phyloP scores from a whole-genome alignment of 2,888 invertebrate species.

The Crossocerus cetratus region DNA sequence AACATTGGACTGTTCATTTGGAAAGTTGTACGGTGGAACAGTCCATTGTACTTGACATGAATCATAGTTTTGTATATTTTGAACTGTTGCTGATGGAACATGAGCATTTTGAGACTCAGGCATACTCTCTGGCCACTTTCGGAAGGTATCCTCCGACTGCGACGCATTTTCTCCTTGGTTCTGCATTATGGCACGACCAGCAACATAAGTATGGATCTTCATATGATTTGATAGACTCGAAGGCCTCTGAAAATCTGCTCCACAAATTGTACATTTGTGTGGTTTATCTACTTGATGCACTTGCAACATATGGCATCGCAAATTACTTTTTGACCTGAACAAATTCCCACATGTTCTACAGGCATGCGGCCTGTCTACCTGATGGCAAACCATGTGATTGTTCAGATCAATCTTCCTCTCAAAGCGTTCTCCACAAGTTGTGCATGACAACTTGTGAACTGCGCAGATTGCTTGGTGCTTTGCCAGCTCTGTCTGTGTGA shows the following conservation, averaged over 20 bases:
- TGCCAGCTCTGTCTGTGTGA: conserved; percentile 63
- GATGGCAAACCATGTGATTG: conserved; percentile 78
- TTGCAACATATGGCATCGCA: conserved; percentile 72
- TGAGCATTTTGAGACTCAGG: conserved; percentile 54
- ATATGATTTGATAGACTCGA: conserved; percentile 79
- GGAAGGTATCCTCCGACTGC: conserved; percentile 53
- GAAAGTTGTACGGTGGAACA: conserved; percentile 64
- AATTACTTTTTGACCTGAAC: conserved; percentile 72
- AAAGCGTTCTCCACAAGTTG: conserved; percentile 73
- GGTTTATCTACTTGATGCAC: conserved; percentile 67
- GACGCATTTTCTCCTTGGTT: conserved; percentile 49
- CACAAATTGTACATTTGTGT: conserved; percentile 77
- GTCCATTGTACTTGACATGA: conserved; percentile 70
- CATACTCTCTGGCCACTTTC: conserved; percentile 63
- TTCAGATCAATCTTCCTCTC: conserved; percentile 76
- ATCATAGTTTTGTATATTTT: conserved; percentile 65
- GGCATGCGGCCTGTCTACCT: conserved; percentile 76
- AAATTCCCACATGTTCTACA: conserved; percentile 75
- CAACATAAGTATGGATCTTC: conserved; percentile 78
- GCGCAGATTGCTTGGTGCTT: conserved; percentile 67
- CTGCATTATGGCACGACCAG: conserved; percentile 74
- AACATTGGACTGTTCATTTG: conserved; percentile 58
- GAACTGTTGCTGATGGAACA: conserved; percentile 58
- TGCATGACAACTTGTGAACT: conserved; percentile 65
- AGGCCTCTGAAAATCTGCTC: conserved; percentile 76